phyloP scores from a whole-genome alignment of 2,797 vertebrate species.

The Todus mexicanus region DNA sequence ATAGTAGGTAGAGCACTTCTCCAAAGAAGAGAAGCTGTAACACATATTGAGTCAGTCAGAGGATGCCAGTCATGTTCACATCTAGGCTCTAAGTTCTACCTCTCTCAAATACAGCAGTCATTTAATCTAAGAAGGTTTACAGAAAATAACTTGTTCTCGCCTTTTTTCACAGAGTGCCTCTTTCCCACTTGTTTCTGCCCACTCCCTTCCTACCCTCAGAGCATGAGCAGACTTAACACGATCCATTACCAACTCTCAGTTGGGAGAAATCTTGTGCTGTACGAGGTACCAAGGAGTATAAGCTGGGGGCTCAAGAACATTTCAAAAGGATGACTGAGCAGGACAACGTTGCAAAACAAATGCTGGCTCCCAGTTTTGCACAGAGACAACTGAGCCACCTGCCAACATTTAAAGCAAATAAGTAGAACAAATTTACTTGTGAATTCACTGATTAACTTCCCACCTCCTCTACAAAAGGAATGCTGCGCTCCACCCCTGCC shows the following conservation, averaged over 20 bases:
- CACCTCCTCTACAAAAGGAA: background rate
- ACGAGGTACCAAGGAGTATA: background rate
- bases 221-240: background rate
- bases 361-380: background rate
- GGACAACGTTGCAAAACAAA: background rate
- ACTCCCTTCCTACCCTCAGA: slow-evolving; percentile 28
- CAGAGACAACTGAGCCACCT: background rate
- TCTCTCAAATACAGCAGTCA: background rate
- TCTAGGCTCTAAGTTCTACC: background rate
- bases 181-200: slow-evolving; percentile 43
- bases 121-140: background rate
- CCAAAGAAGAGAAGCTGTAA: background rate
- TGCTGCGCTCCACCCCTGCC: background rate
- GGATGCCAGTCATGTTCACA: background rate
- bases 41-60: background rate
- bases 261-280: background rate
- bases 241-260: background rate
- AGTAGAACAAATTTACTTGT: slow-evolving; percentile 6
- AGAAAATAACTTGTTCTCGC: slow-evolving; percentile 39
- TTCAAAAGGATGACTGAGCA: background rate
- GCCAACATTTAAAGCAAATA: background rate
- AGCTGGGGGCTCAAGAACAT: background rate
- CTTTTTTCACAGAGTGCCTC: background rate
- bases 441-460: background rate
- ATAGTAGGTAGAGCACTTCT: background rate